A percentile compares a stretch with the other conserved stretches of the same genome.
These are phyloP conservation scores for Macroglossus sobrinus DNA, from an alignment of 2,113 vertebrate species.

Conservation along the genomic window DNA sequence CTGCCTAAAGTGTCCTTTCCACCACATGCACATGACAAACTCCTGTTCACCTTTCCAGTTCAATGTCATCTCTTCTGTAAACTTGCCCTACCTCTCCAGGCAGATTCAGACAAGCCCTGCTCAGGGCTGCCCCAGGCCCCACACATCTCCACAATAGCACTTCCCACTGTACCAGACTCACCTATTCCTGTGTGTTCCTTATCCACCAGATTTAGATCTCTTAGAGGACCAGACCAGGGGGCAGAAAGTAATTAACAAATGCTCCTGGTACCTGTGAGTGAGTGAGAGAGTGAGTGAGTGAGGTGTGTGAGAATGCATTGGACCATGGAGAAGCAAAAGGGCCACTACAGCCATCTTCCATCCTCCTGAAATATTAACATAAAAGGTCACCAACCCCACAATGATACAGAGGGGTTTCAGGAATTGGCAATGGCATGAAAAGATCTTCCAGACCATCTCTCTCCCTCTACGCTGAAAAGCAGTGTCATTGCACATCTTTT, in stretches of 20 bases:
- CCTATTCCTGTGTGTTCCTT: neutral
- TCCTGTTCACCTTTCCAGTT: neutral
- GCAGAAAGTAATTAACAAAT: neutral
- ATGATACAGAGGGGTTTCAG: neutral
- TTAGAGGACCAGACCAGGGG: rapidly evolving
- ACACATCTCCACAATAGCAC: too few species aligned
- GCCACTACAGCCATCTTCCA: neutral
- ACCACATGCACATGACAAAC: too few species aligned
- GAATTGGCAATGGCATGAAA: neutral
- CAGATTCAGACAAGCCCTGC: neutral
- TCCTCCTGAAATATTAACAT: neutral
- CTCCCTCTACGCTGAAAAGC: neutral
- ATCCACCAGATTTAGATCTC: too few species aligned
- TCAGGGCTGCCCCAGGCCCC: neutral
- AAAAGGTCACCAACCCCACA: neutral
- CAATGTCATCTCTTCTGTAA: neutral
- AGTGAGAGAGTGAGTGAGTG: neutral
- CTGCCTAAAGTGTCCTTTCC: neutral
- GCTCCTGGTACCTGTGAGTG: neutral
- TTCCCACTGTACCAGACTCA: neutral
- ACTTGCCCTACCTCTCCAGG: neutral
- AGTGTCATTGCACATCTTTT: neutral
- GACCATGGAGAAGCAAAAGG: neutral
- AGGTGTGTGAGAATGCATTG: neutral
- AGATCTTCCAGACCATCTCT: neutral